Base-by-base conservation (phyloP, 2,888 invertebrate genomes). In the Gordius sp. region DNA sequence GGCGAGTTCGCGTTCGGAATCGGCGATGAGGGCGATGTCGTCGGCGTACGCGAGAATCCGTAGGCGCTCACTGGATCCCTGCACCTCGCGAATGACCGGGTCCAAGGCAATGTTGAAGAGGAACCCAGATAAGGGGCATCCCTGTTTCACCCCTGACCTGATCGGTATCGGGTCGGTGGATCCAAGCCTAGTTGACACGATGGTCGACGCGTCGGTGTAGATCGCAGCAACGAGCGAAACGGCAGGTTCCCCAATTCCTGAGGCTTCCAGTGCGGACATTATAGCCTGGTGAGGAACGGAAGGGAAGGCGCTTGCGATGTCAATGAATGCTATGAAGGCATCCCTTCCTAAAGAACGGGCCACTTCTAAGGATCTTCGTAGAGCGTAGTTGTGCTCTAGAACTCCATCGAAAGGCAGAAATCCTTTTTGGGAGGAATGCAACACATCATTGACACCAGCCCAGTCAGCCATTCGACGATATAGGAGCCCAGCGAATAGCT, bases 391-490 rank as follows among this genome's bases (percentile, higher is more conserved):
- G 13, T 52, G 41, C 41, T 56, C 41, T 2, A 56, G 23, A n/a
- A 18, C 57, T 1, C 57, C 52, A 20, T 56, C 57, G 26, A 41
- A 41, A 18, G 57, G 52, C 2, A 28, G 8, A 27, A 56, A 56
- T 2, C 57, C 57, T 41, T 56, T 56, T 20, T 56, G 57, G 23
- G 16, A n/a, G 1, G n/a, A 16, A 8, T 2, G 16, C 18, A 56
- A 23, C 20, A 56, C 33, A 2, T 28, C 1, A 2, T 56, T 28
- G 20, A 2, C n/a, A 16, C 24, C 16, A 1, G 23, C 4, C 57
- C 33, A 56, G 2, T 8, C 16, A 2, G 8, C 13, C 16, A 2
- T 20, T 16, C 1, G 57, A n/a, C n/a, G n/a, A n/a, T n/a, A n/a
- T n/a, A n/a, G n/a, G n/a, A n/a, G n/a, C n/a, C n/a, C n/a, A n/a